Evolutionary conservation across 2,888 invertebrate genomes (phyloP).

Genomic region (Dioctria linearis): DNA sequence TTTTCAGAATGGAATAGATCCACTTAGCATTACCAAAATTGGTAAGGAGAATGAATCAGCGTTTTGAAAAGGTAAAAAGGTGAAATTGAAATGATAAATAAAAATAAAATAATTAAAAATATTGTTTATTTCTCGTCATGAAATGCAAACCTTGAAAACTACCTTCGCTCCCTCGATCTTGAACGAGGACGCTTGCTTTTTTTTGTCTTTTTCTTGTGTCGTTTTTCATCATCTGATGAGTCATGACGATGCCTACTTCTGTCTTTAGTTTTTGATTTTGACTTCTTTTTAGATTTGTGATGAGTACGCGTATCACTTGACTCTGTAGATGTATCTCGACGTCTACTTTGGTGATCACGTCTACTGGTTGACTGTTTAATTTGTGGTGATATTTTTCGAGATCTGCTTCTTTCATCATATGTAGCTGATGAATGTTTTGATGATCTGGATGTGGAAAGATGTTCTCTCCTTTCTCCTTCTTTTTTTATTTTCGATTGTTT

Average conservation of each 20-base stretch:
- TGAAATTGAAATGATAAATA: not conserved
- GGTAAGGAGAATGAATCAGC: conserved; percentile 17
- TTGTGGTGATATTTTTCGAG: not conserved
- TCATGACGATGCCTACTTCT: conserved; percentile 62
- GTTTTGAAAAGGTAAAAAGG: not conserved
- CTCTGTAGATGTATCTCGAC: conserved; percentile 37
- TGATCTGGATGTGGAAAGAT: not conserved
- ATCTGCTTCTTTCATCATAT: not conserved
- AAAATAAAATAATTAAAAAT: conserved; percentile 27
- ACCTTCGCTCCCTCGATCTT: conserved; percentile 62
- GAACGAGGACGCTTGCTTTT: conserved; percentile 68
- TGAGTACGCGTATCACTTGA: conserved; percentile 55
- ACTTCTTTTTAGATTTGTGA: conserved; percentile 62
- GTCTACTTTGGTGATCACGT: conserved; percentile 13
- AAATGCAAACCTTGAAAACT: conserved; percentile 37
- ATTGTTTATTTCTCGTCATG: not conserved
- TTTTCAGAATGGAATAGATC: conserved; percentile 28
- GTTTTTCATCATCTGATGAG: conserved; percentile 62
- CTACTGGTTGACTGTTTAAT: not conserved
- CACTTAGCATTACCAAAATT: conserved; percentile 36
- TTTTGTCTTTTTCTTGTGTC: conserved; percentile 68
- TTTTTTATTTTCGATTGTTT: conserved; percentile 6
- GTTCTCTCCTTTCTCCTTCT: conserved; percentile 49
- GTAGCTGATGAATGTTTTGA: not conserved
- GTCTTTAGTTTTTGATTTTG: conserved; percentile 62